A percentile compares a stretch with the other conserved stretches of the same genome.
Evolutionary conservation across 2,888 invertebrate species (phyloP).

Genomic region (Macrophya alboannulata): DNA sequence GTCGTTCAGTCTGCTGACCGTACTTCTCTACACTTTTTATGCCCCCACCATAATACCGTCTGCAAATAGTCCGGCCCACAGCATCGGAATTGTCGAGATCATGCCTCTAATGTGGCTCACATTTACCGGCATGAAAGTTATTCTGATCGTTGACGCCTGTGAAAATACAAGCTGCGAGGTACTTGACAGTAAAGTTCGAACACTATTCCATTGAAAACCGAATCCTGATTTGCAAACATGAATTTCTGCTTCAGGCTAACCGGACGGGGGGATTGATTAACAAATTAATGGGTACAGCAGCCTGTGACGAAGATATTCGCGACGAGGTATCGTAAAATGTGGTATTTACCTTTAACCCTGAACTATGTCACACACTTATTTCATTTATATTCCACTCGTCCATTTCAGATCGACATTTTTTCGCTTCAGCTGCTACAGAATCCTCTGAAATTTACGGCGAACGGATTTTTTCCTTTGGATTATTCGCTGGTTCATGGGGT

Average conservation of each 20-base stretch:
- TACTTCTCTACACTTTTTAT: not conserved
- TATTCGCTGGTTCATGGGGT: not conserved
- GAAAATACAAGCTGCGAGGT: not conserved
- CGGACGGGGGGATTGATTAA: not conserved
- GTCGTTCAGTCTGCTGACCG: not conserved
- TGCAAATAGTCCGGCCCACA: not conserved
- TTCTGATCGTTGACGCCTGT: not conserved
- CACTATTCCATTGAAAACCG: not conserved
- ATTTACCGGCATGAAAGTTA: not conserved
- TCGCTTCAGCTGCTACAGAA: slow-evolving; percentile 71
- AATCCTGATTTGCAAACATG: not conserved
- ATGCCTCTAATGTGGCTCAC: not conserved
- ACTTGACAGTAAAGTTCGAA: not conserved
- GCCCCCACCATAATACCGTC: not conserved
- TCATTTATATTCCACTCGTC: not conserved
- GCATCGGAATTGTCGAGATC: not conserved
- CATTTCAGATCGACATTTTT: slow-evolving; percentile 69
- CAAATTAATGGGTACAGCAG: not conserved
- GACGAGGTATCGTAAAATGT: not conserved
- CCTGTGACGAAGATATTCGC: not conserved
- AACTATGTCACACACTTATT: not conserved
- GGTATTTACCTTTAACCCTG: not conserved
- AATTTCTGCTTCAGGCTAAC: not conserved
- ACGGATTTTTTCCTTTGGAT: slow-evolving; percentile 69
- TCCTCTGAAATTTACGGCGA: slow-evolving; percentile 69